These are phyloP conservation scores for Drosophila chauvacae DNA, from an alignment of 1,140 invertebrate species.

Conservation along the genomic window DNA sequence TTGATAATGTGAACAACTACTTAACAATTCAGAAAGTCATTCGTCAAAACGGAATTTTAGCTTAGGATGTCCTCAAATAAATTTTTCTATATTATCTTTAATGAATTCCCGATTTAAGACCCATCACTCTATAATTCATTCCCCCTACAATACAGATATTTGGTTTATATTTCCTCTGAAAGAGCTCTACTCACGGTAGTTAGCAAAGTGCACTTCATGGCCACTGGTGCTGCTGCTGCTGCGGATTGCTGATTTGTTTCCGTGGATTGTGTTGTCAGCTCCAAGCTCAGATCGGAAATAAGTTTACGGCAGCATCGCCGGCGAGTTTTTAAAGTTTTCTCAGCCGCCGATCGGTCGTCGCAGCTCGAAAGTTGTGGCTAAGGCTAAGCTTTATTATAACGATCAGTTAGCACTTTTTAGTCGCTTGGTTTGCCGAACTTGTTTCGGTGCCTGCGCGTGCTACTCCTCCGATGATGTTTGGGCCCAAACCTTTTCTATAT, in stretches of 20 bases:
- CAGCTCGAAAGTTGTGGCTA: conserved; percentile 52
- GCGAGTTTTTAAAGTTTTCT: conserved; percentile 68
- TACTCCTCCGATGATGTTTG: conserved; percentile 19
- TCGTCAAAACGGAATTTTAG: background rate
- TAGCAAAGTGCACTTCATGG: conserved; percentile 71
- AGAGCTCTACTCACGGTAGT: conserved; percentile 64
- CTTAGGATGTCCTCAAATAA: background rate
- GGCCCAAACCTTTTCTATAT: conserved; percentile 21
- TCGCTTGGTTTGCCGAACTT: conserved; percentile 30
- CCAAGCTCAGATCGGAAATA: conserved; percentile 74
- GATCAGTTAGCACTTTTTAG: conserved; percentile 68
- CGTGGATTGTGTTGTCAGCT: conserved; percentile 49
- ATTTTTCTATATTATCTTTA: background rate
- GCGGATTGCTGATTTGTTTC: conserved; percentile 2
- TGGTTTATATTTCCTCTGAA: background rate
- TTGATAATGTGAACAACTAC: background rate
- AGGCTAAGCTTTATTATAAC: conserved; percentile 62
- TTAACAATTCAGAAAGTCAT: background rate
- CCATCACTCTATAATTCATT: background rate
- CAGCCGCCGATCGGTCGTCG: conserved; percentile 3
- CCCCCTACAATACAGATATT: background rate
- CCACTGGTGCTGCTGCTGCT: conserved; percentile 28
- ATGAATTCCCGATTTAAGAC: background rate
- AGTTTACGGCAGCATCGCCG: conserved; percentile 49
- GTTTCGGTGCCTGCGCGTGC: conserved; percentile 48